These are phyloP conservation scores for Cyrtodaria siliqua DNA, from an alignment of 2,888 invertebrate species.

Conservation along the genomic window DNA sequence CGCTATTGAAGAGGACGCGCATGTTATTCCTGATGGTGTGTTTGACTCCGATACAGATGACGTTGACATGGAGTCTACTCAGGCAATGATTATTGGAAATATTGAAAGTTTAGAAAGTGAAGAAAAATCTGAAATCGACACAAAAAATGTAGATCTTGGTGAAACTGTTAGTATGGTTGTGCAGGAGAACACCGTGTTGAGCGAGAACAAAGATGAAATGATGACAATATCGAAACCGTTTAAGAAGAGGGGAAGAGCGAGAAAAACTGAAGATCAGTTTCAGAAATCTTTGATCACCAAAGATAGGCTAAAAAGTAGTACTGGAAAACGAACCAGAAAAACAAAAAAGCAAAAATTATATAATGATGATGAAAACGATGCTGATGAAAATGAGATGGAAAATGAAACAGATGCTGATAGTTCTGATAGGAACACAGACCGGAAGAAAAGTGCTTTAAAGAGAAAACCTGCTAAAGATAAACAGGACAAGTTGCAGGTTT, in stretches of 20 bases:
- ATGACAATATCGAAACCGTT: slow-evolving; percentile 17
- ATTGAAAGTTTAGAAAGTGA: not conserved
- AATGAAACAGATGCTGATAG: not conserved
- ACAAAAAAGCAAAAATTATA: slow-evolving; percentile 1
- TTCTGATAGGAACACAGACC: not conserved
- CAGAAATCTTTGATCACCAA: not conserved
- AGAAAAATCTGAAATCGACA: not conserved
- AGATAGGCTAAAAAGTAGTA: not conserved
- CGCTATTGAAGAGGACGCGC: no score
- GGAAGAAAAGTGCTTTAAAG: not conserved
- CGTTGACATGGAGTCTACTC: not conserved
- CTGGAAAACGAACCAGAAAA: slow-evolving; percentile 8
- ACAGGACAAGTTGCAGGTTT: slow-evolving; percentile 11
- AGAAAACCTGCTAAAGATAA: not conserved
- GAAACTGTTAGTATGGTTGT: no score
- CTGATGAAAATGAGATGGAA: not conserved
- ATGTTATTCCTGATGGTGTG: not conserved
- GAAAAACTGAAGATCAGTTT: slow-evolving; percentile 1
- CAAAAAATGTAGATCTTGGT: no score
- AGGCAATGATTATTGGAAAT: not conserved
- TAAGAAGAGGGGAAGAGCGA: slow-evolving; percentile 31
- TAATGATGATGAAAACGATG: not conserved
- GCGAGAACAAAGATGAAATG: not conserved
- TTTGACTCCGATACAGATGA: slow-evolving; percentile 3
- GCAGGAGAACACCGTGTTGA: no score